phyloP scores from a whole-genome alignment of 2,888 invertebrate genomes.

The Drosophila meridionalis region DNA sequence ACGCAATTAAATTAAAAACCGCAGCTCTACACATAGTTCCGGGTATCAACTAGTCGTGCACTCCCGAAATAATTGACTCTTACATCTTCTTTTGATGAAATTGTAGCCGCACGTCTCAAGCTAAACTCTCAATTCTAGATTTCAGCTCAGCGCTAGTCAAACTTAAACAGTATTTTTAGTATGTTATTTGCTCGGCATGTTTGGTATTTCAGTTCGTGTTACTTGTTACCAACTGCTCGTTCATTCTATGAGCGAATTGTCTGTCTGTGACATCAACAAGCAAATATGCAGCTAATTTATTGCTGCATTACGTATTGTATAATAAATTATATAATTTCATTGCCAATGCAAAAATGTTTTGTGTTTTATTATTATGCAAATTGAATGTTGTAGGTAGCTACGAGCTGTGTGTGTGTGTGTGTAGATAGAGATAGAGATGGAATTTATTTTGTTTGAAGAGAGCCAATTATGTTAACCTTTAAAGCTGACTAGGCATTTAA shows the following conservation, averaged over 20 bases:
- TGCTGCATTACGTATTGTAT: conserved; percentile 4
- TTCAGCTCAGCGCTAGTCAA: background rate
- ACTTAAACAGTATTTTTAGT: background rate
- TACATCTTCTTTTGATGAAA: background rate
- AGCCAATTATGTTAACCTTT: background rate
- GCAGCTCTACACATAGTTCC: background rate
- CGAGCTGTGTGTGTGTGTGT: background rate
- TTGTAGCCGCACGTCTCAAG: too few relatives aligned
- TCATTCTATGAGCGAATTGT: background rate
- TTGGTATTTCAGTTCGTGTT: background rate
- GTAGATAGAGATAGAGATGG: background rate
- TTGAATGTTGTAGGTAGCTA: background rate
- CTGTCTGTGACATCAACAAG: conserved; percentile 12
- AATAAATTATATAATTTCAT: conserved; percentile 16
- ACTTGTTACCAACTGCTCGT: background rate
- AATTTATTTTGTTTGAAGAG: background rate
- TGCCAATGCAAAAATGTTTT: conserved; percentile 9
- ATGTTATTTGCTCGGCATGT: background rate
- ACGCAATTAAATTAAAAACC: too few relatives aligned
- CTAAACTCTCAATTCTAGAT: background rate
- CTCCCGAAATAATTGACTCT: background rate
- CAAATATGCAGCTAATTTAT: conserved; percentile 14
- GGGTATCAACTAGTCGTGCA: background rate
- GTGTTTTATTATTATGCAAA: conserved; percentile 4
- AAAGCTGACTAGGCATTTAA: background rate